Base-by-base conservation (phyloP, 64 coral and sea anemone genomes). In the Pachyseris speciosa region DNA sequence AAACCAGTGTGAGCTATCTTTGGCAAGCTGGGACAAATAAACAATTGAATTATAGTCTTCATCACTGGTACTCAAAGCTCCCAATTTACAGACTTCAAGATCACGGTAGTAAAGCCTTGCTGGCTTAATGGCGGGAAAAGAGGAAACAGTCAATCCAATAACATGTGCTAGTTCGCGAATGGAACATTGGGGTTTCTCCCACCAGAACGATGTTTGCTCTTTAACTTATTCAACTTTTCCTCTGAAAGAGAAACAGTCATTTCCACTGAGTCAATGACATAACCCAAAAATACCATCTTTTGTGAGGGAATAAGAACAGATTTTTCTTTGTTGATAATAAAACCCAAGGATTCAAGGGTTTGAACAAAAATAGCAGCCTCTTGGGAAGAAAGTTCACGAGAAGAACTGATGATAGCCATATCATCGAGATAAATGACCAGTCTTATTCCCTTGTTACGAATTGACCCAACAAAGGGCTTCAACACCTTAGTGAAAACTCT, bases 81-180 rank as follows among this genome's bases (percentile, higher is more conserved):
- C 64, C 15, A 31, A 67, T 61, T 74, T 88, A 36, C 71, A 32
- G 53, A 36, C 27, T 42, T 88, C 86, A 28, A 75, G 58, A 38
- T 74, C 71, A 60, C 86, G 16, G 36, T 87, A 87, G 52, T 87
- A 74, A 22, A 74, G 69, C 52, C 73, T 88, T 8, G 70, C 86
- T 1, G 86, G 86, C 61, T 40, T 88, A 57, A 87, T 74, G 44
- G 85, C 69, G 22, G 43, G 67, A 87, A 74, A n/a, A n/a, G n/a
- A n/a, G n/a, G n/a, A n/a, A n/a, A n/a, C n/a, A n/a, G n/a, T n/a
- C n/a, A n/a, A n/a, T 71, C 84, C 84, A 48, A 86, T 72, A 15
- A 86, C 26, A 44, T 69, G 66, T 2, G 42, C 84, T 51, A 87
- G 26, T 9, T 87, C 26, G 20, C 84, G 41, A 16, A 87, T 55